Conservation (phyloP, 2,888 invertebrate species). For the Falcaria lacertinaria region DNA sequence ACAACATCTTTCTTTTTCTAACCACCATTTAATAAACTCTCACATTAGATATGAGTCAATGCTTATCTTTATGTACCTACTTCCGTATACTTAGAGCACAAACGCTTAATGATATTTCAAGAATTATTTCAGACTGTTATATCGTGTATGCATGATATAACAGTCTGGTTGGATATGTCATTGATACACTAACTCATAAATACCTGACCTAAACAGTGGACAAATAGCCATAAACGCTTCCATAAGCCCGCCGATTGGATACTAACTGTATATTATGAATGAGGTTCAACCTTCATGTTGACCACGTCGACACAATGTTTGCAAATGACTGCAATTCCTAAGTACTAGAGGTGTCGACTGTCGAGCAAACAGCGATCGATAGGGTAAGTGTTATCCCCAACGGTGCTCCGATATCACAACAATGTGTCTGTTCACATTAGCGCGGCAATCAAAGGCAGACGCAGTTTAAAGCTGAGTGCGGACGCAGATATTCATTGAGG, state of each 20-base stretch:
- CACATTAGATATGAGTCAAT: neutral
- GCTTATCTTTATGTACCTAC: neutral
- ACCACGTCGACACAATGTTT: slow-evolving; percentile 13
- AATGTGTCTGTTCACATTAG: slow-evolving; percentile 32
- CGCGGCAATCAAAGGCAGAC: slow-evolving; percentile 38
- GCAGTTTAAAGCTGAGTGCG: slow-evolving; percentile 33
- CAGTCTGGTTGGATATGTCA: too few species aligned
- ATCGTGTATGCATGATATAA: too few species aligned
- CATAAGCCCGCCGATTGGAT: slow-evolving; percentile 37
- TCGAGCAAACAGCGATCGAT: neutral
- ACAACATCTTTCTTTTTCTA: neutral
- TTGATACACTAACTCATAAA: too few species aligned
- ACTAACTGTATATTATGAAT: slow-evolving; percentile 45
- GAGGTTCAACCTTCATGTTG: slow-evolving; percentile 30
- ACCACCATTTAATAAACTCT: neutral
- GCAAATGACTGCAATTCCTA: slow-evolving; percentile 9
- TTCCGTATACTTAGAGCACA: too few species aligned
- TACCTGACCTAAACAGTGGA: too few species aligned
- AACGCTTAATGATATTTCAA: too few species aligned
- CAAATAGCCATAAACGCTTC: slow-evolving; percentile 44
- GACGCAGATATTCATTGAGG: slow-evolving; percentile 41
- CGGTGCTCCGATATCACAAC: slow-evolving; percentile 27
- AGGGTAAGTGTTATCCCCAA: neutral
- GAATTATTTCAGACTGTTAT: too few species aligned
- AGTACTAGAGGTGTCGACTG: neutral